phyloP scores from a whole-genome alignment of 1,140 invertebrate genomes.

The Laodelphax striatellus region DNA sequence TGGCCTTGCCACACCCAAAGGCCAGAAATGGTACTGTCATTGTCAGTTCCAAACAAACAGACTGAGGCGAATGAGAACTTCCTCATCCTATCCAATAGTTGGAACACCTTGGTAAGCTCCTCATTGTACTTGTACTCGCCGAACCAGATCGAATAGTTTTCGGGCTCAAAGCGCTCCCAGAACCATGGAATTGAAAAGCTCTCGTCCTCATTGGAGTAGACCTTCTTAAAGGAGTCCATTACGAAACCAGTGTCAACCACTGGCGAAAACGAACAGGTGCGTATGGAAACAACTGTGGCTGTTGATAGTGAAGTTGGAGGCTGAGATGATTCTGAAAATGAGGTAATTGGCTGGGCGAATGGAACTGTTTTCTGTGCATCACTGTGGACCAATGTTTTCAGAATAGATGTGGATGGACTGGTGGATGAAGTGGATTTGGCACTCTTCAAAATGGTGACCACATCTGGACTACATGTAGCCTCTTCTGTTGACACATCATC shows the following conservation, averaged over 20 bases:
- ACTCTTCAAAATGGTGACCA: too few species aligned
- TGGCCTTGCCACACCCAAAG: conserved; percentile 96
- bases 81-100: conserved; percentile 94
- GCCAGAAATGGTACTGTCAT: conserved; percentile 87
- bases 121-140: conserved; percentile 94
- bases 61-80: conserved; percentile 92
- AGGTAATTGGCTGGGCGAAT: too few species aligned
- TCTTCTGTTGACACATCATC: too few species aligned
- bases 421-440: too few species aligned
- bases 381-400: too few species aligned
- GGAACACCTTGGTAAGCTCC: conserved; percentile 84
- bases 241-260: conserved; percentile 36
- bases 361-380: too few species aligned
- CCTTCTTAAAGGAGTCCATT: conserved; percentile 21
- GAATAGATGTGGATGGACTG: too few species aligned
- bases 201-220: conserved; percentile 95
- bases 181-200: conserved; percentile 91
- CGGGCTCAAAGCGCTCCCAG: conserved; percentile 95
- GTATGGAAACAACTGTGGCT: too few species aligned
- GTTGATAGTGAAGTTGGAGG: too few species aligned
- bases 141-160: conserved; percentile 96
- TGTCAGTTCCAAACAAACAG: conserved; percentile 86
- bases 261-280: too few species aligned
- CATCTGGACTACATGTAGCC: too few species aligned
- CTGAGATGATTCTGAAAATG: too few species aligned